phyloP scores from a whole-genome alignment of 2,797 vertebrate species.

The Trachops cirrhosus region DNA sequence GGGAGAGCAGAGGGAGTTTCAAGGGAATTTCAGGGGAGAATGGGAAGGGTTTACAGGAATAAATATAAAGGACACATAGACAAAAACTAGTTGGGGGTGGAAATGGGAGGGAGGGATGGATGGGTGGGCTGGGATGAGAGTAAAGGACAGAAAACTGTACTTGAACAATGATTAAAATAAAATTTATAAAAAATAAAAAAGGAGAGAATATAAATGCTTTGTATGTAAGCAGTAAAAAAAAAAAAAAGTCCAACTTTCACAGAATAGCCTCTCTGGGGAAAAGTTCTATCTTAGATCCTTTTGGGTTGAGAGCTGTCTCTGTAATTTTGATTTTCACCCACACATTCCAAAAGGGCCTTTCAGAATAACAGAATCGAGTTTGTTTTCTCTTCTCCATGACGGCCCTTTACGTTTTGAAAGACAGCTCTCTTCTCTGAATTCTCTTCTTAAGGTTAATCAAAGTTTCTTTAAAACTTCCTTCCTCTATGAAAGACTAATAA shows the following conservation, averaged over 20 bases:
- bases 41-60: no score
- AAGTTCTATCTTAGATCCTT: not conserved
- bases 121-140: no score
- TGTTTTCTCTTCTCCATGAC: not conserved
- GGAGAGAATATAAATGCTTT: not conserved
- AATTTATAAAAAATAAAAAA: no score
- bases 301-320: not conserved
- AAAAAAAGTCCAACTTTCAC: not conserved
- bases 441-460: slow-evolving; percentile 44
- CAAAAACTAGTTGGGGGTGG: no score
- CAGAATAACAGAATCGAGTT: not conserved
- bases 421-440: not conserved
- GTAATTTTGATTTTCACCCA: not conserved
- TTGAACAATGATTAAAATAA: no score
- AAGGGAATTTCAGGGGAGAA: no score
- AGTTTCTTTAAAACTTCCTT: slow-evolving; percentile 12
- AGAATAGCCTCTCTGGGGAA: not conserved
- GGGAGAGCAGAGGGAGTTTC: no score
- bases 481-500: not conserved
- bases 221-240: not conserved
- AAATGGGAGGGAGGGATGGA: no score
- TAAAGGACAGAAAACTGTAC: no score
- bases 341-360: not conserved
- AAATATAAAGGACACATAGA: no score
- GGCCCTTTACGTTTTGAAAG: not conserved